phyloP scores from a whole-genome alignment of 2,797 vertebrate species.

The Sebastes baramenuke region DNA sequence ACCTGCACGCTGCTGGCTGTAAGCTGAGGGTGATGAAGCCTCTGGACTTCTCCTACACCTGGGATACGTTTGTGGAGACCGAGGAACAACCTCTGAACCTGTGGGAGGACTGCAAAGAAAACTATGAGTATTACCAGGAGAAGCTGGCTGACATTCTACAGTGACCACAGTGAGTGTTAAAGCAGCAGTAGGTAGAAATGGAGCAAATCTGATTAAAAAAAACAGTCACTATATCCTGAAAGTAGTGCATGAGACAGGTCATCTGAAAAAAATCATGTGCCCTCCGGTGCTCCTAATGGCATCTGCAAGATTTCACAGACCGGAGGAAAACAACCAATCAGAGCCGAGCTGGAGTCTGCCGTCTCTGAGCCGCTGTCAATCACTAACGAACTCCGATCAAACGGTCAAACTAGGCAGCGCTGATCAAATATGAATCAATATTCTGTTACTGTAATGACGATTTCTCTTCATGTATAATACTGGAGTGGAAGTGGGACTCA shows the following conservation, averaged over 20 bases:
- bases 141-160: constrained; percentile 90
- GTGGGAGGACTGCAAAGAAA: constrained; percentile 97
- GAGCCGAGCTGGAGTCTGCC: too few relatives aligned
- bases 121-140: constrained; percentile 91
- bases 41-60: constrained; percentile 92
- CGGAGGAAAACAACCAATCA: too few relatives aligned
- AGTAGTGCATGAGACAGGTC: background rate
- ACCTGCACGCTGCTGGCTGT: constrained; percentile 87
- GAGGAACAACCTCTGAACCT: constrained; percentile 86
- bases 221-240: background rate
- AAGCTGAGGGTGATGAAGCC: constrained; percentile 94
- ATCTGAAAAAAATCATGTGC: too few relatives aligned
- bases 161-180: constrained; percentile 69
- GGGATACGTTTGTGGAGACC: constrained; percentile 93
- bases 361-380: too few relatives aligned
- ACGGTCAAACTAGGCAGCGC: too few relatives aligned
- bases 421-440: too few relatives aligned
- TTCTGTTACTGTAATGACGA: too few relatives aligned
- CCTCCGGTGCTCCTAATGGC: too few relatives aligned
- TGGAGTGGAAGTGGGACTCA: background rate
- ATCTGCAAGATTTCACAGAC: too few relatives aligned
- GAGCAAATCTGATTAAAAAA: too few relatives aligned
- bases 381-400: too few relatives aligned
- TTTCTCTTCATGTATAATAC: background rate
- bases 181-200: too few relatives aligned